Conservation (phyloP, 2,797 vertebrate genomes). For the Intellagama lesueurii region DNA sequence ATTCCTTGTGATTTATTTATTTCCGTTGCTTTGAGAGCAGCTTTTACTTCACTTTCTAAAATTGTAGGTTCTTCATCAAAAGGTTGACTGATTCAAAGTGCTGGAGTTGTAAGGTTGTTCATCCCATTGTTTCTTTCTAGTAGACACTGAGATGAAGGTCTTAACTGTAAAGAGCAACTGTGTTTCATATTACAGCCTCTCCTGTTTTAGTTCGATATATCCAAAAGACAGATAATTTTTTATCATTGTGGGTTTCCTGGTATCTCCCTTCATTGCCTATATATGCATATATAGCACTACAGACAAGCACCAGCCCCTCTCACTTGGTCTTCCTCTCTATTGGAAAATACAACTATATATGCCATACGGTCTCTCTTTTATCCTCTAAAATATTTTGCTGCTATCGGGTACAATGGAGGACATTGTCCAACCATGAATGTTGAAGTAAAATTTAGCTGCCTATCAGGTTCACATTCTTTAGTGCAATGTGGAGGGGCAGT, state of each 20-base stretch:
- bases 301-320: not conserved
- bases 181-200: not conserved
- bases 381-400: too few species aligned
- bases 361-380: not conserved
- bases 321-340: too few species aligned
- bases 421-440: not conserved
- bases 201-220: not conserved
- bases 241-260: too few species aligned
- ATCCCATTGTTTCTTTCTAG: not conserved
- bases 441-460: not conserved
- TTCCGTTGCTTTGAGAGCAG: too few species aligned
- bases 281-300: not conserved
- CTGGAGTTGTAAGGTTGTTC: not conserved
- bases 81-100: too few species aligned
- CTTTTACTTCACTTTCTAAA: not conserved
- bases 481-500: too few species aligned
- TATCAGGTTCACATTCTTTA: not conserved
- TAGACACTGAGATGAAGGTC: not conserved
- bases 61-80: too few species aligned
- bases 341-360: not conserved
- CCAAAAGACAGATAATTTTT: not conserved
- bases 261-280: not conserved
- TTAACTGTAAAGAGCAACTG: not conserved
- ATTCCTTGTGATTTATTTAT: too few species aligned
- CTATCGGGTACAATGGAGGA: too few species aligned